A percentile compares a stretch with the other conserved stretches of the same genome.
Conservation (phyloP, 2,797 vertebrate species). For the Catharus ustulatus region DNA sequence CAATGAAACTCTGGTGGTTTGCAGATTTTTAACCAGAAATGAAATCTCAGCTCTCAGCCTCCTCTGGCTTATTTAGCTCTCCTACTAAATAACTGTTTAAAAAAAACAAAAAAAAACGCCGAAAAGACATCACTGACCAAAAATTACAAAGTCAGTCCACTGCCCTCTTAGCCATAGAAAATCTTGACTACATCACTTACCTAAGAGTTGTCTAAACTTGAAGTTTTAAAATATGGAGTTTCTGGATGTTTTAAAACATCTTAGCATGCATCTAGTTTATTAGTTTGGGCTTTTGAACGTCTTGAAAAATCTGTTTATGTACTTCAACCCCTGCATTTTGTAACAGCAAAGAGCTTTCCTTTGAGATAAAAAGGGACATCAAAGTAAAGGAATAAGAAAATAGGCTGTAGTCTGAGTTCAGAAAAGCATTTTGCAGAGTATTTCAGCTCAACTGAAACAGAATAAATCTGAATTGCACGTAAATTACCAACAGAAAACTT, state of each 20-base stretch:
- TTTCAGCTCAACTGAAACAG: neutral
- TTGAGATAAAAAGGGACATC: neutral
- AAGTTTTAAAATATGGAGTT: neutral
- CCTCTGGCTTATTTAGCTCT: neutral
- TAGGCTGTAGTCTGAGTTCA: neutral
- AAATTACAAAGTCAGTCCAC: neutral
- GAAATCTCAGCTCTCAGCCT: neutral
- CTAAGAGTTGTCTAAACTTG: neutral
- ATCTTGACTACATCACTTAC: neutral
- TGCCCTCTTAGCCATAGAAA: neutral
- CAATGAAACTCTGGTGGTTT: neutral
- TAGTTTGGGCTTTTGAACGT: neutral
- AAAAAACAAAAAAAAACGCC: neutral
- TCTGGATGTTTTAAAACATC: neutral
- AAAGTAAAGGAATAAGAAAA: slow-evolving; percentile 6
- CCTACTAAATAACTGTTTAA: neutral
- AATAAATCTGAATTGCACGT: neutral
- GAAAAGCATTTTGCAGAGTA: neutral
- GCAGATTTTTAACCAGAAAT: neutral
- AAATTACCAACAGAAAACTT: neutral
- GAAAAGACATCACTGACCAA: neutral
- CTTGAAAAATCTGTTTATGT: neutral
- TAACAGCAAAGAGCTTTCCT: neutral
- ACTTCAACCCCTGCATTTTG: neutral
- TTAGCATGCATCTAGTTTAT: neutral